A percentile compares a stretch with the other conserved stretches of the same genome.
phyloP scores from a whole-genome alignment of 1,140 invertebrate species.

The Papilio xuthus region DNA sequence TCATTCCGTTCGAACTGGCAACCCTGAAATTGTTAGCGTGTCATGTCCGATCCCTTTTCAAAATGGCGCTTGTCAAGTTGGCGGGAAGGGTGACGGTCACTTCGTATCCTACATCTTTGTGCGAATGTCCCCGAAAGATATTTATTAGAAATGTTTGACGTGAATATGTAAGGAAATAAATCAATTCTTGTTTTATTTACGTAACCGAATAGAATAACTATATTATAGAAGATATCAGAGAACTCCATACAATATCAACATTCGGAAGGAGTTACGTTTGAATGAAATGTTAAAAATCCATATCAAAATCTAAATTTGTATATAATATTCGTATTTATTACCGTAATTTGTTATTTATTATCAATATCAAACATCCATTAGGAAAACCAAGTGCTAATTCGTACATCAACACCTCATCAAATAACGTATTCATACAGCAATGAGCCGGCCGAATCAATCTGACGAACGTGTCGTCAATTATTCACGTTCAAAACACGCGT shows the following conservation, averaged over 20 bases:
- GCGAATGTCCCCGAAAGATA: slow-evolving; percentile 55
- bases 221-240: too few species aligned
- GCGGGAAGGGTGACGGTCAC: slow-evolving; percentile 54
- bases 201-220: too few species aligned
- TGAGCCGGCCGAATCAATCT: slow-evolving; percentile 45
- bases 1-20: slow-evolving; percentile 46
- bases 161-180: slow-evolving; percentile 51
- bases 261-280: too few species aligned
- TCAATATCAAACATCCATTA: slow-evolving; percentile 17
- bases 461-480: slow-evolving; percentile 48
- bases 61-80: slow-evolving; percentile 60
- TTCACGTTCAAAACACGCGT: slow-evolving; percentile 50
- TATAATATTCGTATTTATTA: slow-evolving; percentile 18
- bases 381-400: background rate
- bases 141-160: slow-evolving; percentile 61
- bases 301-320: too few species aligned
- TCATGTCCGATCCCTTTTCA: slow-evolving; percentile 72
- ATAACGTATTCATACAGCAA: slow-evolving; percentile 40
- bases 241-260: too few species aligned
- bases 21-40: slow-evolving; percentile 58
- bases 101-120: slow-evolving; percentile 55
- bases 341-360: slow-evolving; percentile 26
- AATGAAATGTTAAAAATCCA: too few species aligned
- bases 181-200: slow-evolving; percentile 42
- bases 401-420: slow-evolving; percentile 26